These are phyloP conservation scores for Spermophilus dauricus DNA, from an alignment of 2,113 vertebrate species.

Conservation along the genomic window DNA sequence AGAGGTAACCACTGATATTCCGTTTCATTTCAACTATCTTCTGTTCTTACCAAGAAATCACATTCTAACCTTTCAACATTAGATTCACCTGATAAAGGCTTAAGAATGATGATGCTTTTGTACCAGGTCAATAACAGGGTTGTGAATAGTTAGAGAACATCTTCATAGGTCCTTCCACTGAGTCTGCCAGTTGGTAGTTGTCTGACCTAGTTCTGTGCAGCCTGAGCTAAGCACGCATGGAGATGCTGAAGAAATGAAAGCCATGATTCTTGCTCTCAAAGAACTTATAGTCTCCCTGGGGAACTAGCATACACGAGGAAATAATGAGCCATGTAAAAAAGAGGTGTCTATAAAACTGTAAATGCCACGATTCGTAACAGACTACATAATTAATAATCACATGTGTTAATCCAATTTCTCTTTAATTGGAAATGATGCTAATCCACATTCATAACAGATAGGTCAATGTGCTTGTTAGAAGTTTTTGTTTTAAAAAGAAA, in stretches of 20 bases:
- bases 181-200: not conserved
- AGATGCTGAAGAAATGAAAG: slow-evolving; percentile 38
- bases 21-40: not conserved
- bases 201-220: not conserved
- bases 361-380: not conserved
- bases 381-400: not conserved
- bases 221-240: not conserved
- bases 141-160: not conserved
- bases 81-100: not conserved
- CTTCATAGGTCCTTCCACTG: not conserved
- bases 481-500: not conserved
- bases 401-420: not conserved
- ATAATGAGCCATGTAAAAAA: slow-evolving; percentile 4
- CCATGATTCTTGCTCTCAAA: not conserved
- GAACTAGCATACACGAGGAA: not conserved
- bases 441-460: slow-evolving; percentile 38
- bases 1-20: not conserved
- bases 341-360: not conserved
- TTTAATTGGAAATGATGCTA: slow-evolving; percentile 68
- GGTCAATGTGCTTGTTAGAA: not conserved
- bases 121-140: not conserved
- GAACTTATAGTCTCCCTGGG: not conserved
- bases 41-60: slow-evolving; percentile 2
- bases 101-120: not conserved
- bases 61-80: not conserved